phyloP scores from a whole-genome alignment of 2,797 vertebrate species.

The Crypturellus tataupa region DNA sequence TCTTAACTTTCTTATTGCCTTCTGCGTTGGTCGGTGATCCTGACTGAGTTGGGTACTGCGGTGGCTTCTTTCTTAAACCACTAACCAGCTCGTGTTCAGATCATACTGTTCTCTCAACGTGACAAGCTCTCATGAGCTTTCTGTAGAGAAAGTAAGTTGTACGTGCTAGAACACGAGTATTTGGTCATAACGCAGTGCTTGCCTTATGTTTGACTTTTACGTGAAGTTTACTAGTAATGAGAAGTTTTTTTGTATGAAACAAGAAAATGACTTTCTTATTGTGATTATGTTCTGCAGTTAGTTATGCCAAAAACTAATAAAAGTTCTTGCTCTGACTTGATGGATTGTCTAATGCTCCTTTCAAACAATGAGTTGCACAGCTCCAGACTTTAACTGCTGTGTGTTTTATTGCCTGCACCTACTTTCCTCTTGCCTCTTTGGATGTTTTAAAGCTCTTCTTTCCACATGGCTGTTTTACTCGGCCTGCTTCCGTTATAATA shows the following conservation, averaged over 20 bases:
- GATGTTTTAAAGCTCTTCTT: background rate
- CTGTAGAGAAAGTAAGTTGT: background rate
- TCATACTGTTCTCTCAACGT: fast-evolving
- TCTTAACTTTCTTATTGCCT: slow-evolving; percentile 3
- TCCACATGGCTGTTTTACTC: fast-evolving
- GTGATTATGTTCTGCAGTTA: fast-evolving
- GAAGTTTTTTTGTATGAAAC: background rate
- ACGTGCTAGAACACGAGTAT: background rate
- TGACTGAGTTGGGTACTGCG: background rate
- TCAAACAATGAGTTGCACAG: fast-evolving
- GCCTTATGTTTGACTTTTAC: background rate
- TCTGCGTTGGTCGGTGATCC: background rate
- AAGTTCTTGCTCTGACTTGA: background rate
- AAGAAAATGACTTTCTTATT: background rate
- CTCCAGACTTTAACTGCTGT: fast-evolving
- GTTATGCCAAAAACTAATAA: background rate
- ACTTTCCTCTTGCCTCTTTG: background rate
- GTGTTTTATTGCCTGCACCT: background rate
- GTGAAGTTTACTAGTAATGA: fast-evolving
- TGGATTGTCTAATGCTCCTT: background rate
- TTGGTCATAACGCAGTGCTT: background rate
- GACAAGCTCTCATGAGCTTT: background rate
- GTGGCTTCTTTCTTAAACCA: background rate
- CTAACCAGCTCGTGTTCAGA: background rate
- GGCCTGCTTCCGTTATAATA: background rate